phyloP scores from a whole-genome alignment of 2,797 vertebrate genomes.

The Manis javanica region DNA sequence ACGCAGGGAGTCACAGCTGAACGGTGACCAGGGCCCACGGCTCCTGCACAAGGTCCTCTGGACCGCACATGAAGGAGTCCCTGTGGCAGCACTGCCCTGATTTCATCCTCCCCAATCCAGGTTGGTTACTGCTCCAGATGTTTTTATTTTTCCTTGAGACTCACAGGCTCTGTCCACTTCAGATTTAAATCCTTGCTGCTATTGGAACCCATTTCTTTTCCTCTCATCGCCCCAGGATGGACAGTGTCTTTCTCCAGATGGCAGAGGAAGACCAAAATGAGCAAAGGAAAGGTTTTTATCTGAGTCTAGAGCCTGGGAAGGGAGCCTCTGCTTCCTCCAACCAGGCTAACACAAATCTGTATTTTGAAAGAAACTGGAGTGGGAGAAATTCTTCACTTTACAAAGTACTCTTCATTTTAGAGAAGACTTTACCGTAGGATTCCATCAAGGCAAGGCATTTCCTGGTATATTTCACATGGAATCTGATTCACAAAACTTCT shows the following conservation, averaged over 20 bases:
- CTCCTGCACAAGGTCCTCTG: not conserved
- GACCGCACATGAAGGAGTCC: too few species aligned
- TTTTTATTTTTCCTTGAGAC: constrained; percentile 45
- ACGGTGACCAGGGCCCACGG: not conserved
- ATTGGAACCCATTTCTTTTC: not conserved
- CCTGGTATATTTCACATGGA: not conserved
- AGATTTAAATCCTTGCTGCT: constrained; percentile 30
- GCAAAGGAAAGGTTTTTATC: not conserved
- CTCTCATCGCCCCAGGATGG: not conserved
- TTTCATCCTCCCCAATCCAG: not conserved
- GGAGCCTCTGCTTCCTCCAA: not conserved
- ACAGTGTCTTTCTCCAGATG: not conserved
- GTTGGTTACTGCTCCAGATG: not conserved
- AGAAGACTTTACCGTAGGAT: not conserved
- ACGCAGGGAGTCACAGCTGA: not conserved
- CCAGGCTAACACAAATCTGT: not conserved
- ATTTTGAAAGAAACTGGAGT: not conserved
- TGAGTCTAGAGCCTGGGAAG: not conserved
- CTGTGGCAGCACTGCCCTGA: not conserved
- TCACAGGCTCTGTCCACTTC: not conserved
- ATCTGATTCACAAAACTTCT: not conserved
- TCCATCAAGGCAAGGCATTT: not conserved
- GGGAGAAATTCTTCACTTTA: not conserved
- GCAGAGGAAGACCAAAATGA: not conserved
- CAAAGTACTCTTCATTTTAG: not conserved